These are phyloP conservation scores for Cotesia chilonis DNA, from an alignment of 1,140 invertebrate genomes.

Conservation along the genomic window DNA sequence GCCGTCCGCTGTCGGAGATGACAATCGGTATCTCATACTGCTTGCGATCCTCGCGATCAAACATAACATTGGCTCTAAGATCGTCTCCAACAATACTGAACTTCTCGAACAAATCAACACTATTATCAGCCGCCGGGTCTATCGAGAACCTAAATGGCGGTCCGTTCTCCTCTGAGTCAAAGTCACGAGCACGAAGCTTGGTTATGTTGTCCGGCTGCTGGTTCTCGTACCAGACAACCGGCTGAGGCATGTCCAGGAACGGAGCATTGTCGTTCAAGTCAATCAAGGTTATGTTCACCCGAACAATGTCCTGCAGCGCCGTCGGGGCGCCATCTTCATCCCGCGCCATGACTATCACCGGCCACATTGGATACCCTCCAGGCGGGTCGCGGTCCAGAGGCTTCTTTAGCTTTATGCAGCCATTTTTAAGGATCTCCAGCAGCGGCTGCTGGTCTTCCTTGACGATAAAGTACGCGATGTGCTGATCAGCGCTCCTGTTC, in stretches of 20 bases:
- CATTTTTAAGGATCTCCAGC: conserved; percentile 75
- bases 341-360: conserved; percentile 77
- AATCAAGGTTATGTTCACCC: conserved; percentile 78
- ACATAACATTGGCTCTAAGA: conserved; percentile 73
- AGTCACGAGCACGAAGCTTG: conserved; percentile 78
- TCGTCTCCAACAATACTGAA: conserved; percentile 74
- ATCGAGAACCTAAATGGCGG: conserved; percentile 81
- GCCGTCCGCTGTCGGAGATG: conserved; percentile 84
- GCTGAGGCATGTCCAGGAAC: conserved; percentile 79
- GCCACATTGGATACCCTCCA: conserved; percentile 80
- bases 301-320: conserved; percentile 70
- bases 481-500: conserved; percentile 76
- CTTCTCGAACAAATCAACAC: conserved; percentile 70
- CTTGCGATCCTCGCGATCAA: conserved; percentile 90
- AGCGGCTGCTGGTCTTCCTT: conserved; percentile 75
- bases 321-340: conserved; percentile 78
- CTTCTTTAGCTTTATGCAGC: conserved; percentile 79
- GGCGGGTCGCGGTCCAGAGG: conserved; percentile 88
- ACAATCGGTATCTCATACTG: conserved; percentile 86
- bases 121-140: conserved; percentile 72
- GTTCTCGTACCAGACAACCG: conserved; percentile 86
- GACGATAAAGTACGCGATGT: conserved; percentile 80
- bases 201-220: conserved; percentile 74
- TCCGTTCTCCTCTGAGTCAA: conserved; percentile 80
- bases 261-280: conserved; percentile 94